phyloP scores from a whole-genome alignment of 2,888 invertebrate genomes.

The Synanthedon formicaeformis region DNA sequence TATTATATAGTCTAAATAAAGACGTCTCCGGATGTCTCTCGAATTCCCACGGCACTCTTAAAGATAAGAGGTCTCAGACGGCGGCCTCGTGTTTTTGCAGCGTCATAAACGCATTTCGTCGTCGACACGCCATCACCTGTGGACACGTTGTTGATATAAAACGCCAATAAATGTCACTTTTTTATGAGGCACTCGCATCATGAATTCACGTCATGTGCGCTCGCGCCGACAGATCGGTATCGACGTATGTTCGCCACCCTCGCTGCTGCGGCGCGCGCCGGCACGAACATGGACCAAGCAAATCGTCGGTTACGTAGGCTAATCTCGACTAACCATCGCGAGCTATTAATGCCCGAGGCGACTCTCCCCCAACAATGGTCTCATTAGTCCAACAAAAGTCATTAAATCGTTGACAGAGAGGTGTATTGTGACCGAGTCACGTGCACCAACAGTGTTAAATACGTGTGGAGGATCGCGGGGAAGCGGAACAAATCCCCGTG shows the following conservation, averaged over 20 bases:
- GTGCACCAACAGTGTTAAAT: conserved; percentile 60
- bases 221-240: conserved; percentile 53
- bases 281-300: conserved; percentile 43
- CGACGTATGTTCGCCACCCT: conserved; percentile 49
- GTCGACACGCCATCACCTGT: conserved; percentile 48
- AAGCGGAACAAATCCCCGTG: conserved; percentile 59
- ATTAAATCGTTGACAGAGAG: conserved; percentile 50
- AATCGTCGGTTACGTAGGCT: conserved; percentile 22
- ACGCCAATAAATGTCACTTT: conserved; percentile 69
- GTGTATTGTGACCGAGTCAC: conserved; percentile 52
- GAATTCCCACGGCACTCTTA: conserved; percentile 47
- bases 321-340: conserved; percentile 41
- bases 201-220: conserved; percentile 62
- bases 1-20: conserved; percentile 24
- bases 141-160: conserved; percentile 65
- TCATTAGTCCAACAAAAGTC: conserved; percentile 62
- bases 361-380: conserved; percentile 50
- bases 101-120: conserved; percentile 49
- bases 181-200: conserved; percentile 54
- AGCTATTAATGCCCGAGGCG: conserved; percentile 39
- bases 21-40: conserved; percentile 23
- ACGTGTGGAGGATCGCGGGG: conserved; percentile 64
- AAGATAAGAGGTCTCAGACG: conserved; percentile 40
- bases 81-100: conserved; percentile 52
- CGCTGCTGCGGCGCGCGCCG: conserved; percentile 36